Conservation (phyloP, 2,888 invertebrate genomes). For the Amphipyra tragopoginis region DNA sequence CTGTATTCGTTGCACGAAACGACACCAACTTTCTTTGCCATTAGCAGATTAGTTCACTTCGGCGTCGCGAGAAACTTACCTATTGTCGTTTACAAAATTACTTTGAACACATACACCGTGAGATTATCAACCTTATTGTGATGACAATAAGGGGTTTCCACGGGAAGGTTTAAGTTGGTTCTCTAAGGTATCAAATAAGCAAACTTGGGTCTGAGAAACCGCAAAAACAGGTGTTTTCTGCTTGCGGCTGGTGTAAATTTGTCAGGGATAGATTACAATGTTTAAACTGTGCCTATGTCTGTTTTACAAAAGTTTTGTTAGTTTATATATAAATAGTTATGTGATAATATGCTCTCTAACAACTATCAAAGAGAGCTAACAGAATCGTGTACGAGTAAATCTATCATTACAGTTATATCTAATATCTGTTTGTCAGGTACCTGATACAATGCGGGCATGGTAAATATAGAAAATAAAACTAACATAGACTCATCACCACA, state of each 20-base stretch:
- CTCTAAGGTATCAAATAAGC: conserved; percentile 47
- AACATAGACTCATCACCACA: too few relatives aligned
- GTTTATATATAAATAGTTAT: conserved; percentile 4
- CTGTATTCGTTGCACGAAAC: conserved; percentile 65
- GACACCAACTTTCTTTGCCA: conserved; percentile 72
- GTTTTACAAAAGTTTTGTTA: conserved; percentile 27
- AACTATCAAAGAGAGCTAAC: too few relatives aligned
- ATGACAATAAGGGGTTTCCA: conserved; percentile 8
- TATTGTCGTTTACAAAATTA: conserved; percentile 65
- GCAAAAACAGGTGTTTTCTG: conserved; percentile 69
- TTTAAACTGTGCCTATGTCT: conserved; percentile 42
- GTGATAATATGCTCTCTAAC: too few relatives aligned
- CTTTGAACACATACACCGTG: neutral
- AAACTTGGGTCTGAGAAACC: conserved; percentile 59
- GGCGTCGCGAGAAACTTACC: conserved; percentile 69
- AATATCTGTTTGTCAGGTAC: too few relatives aligned
- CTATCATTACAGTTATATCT: too few relatives aligned
- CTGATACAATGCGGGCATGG: too few relatives aligned
- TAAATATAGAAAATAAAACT: too few relatives aligned
- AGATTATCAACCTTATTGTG: conserved; percentile 40
- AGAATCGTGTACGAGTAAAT: too few relatives aligned
- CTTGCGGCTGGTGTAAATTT: conserved; percentile 51
- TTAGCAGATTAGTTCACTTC: conserved; percentile 81
- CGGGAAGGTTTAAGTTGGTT: conserved; percentile 5
- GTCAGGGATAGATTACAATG: conserved; percentile 54